Evolutionary conservation across 1,140 invertebrate genomes (phyloP), one percentile per base, ranked within the genome.

Genomic region (Neotoxoptera formosana): DNA sequence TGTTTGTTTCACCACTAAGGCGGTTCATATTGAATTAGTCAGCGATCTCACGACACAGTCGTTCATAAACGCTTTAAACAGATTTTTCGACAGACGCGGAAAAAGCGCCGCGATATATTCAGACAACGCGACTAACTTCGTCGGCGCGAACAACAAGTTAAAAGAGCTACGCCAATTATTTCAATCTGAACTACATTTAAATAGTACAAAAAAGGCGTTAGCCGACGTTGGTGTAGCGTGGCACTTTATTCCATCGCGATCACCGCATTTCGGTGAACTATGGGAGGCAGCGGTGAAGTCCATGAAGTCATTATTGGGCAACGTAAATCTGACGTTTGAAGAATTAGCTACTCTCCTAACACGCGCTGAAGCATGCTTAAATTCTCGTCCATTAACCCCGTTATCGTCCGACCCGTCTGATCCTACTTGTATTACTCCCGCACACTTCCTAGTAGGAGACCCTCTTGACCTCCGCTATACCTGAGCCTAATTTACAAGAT

Each of bases 1-100:
- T 93, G 95, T 95, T 9, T 96, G 95, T 91, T 94, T 95, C 14
- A 53, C 94, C 0, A 95, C 95, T 3, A 95, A 94, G 76, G 95
- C 95, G 1, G 93, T 95, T 47, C 95, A 96, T 93, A 93, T 84
- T 0, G 83, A 84, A 84, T 3, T 96, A 21, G 95, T 96, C 93
- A 36, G 95, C 0, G 95, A 95, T 0, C 94, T 25, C 94, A 95
- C 3, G 94, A 95, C 7, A 94, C 95, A 81, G 94, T 94, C 81
- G 1, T 96, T 96, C 89, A 87, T 95, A 23, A 94, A 95, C 20
- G 94, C 95, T 17, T 93, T 96, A 9, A 93, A 94, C n/a, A 21
- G 76, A n/a, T 86, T 86, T 86, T 45, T 86, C 14, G 45, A n/a
- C 30, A 23, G 91, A 17, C 60, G 76, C 1, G 91, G 91, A 7